Evolutionary conservation across 2,888 invertebrate species (phyloP).

Genomic region (Sarcophaga caerulescens): DNA sequence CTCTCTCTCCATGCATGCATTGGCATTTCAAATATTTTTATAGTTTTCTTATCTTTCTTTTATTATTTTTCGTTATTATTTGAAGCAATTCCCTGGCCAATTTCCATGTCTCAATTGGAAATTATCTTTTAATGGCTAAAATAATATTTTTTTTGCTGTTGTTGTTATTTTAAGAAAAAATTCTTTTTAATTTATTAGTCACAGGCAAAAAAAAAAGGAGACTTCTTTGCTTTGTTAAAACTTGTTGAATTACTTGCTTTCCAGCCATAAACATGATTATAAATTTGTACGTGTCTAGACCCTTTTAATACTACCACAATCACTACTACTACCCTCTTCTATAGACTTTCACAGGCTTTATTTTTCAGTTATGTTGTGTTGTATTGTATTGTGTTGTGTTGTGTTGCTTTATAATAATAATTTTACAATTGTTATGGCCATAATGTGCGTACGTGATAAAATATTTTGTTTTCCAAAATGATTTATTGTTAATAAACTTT

Average conservation of each 20-base stretch:
- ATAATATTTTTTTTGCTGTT: slow-evolving; percentile 1
- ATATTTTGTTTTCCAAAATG: slow-evolving; percentile 56
- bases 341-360: not conserved
- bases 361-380: not conserved
- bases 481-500: slow-evolving; percentile 66
- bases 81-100: slow-evolving; percentile 17
- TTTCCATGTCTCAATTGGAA: slow-evolving; percentile 55
- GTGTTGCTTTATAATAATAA: slow-evolving; percentile 21
- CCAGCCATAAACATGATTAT: slow-evolving; percentile 8
- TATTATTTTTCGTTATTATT: not conserved
- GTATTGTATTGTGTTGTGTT: not conserved
- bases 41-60: slow-evolving; percentile 15
- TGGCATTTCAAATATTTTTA: slow-evolving; percentile 23
- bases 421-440: slow-evolving; percentile 60
- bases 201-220: not conserved
- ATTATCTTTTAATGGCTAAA: slow-evolving; percentile 49
- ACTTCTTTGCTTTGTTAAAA: slow-evolving; percentile 40
- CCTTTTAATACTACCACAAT: slow-evolving; percentile 1
- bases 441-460: slow-evolving; percentile 64
- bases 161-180: slow-evolving; percentile 17
- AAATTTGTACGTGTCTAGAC: slow-evolving; percentile 56
- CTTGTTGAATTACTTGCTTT: slow-evolving; percentile 60
- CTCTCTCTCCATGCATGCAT: too few relatives aligned
- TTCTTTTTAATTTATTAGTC: not conserved
- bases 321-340: not conserved